A percentile compares a stretch with the other conserved stretches of the same genome.
These are phyloP conservation scores for Onychomys torridus DNA, from an alignment of 2,797 vertebrate genomes.

Conservation along the genomic window DNA sequence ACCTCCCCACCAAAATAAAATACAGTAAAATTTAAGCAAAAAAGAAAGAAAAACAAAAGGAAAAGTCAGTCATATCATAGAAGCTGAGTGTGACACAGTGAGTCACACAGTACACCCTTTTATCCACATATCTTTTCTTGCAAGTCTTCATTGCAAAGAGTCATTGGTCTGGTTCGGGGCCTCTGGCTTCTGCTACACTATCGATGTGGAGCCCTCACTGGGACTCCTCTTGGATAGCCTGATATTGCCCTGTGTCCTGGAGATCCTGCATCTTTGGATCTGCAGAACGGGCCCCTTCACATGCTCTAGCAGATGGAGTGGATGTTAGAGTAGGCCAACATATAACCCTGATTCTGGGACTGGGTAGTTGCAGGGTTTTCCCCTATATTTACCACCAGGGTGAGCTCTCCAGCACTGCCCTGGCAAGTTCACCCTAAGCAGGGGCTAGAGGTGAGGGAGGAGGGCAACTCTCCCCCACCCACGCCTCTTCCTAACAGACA, in stretches of 20 bases:
- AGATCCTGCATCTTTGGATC: neutral
- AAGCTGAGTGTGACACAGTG: neutral
- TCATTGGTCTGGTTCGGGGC: neutral
- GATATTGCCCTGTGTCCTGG: neutral
- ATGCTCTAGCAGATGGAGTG: neutral
- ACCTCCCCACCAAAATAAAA: neutral
- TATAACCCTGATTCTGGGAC: neutral
- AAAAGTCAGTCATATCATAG: neutral
- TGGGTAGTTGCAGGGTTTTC: neutral
- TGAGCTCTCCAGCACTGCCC: neutral
- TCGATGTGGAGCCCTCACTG: neutral
- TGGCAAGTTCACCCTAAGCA: neutral
- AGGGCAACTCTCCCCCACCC: too few species aligned
- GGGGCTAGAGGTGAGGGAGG: too few species aligned
- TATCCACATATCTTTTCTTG: neutral
- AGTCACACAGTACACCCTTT: neutral
- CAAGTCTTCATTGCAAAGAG: neutral
- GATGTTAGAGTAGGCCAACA: neutral
- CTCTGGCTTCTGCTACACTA: neutral
- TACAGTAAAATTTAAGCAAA: neutral
- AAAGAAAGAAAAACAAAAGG: neutral
- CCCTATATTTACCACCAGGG: neutral
- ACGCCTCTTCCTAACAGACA: too few species aligned
- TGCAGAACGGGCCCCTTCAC: neutral
- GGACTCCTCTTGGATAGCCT: neutral